These are phyloP conservation scores for Neosilurus mollespiculum DNA, from an alignment of 2,797 vertebrate species.

Conservation along the genomic window DNA sequence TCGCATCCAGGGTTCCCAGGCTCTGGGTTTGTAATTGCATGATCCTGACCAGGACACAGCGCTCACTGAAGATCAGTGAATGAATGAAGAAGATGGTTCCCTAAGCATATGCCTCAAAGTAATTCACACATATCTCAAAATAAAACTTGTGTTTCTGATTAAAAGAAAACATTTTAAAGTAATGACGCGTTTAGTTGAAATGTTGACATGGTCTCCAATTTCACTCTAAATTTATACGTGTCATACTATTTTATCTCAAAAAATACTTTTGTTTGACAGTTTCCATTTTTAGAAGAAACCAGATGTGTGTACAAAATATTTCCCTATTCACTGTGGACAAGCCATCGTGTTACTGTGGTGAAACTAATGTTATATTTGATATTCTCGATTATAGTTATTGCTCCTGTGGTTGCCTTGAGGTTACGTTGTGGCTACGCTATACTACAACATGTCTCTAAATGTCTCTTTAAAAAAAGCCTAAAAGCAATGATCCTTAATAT, in stretches of 20 bases:
- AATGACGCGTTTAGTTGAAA: no score
- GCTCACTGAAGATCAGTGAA: not conserved
- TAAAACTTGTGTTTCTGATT: no score
- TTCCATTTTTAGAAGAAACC: conserved; percentile 6
- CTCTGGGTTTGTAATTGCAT: not conserved
- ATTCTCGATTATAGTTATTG: conserved; percentile 1
- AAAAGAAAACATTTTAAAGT: no score
- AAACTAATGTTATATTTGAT: not conserved
- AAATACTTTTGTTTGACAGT: no score
- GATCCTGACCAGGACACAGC: not conserved
- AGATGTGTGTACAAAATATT: not conserved
- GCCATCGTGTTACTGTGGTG: not conserved
- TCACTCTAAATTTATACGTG: no score
- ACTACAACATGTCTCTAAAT: no score
- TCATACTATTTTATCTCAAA: no score
- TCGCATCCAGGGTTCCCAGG: not conserved
- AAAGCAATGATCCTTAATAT: not conserved
- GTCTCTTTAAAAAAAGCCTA: not conserved
- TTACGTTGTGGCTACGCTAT: not conserved
- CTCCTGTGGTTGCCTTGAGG: not conserved
- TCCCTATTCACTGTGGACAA: not conserved
- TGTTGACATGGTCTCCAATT: no score
- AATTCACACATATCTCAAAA: no score
- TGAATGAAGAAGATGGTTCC: not conserved
- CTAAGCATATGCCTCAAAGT: no score